Percentiles rank a stretch among this genome's conserved stretches.
Conservation (phyloP, 2,113 vertebrate species). For the Steatornis caripensis region DNA sequence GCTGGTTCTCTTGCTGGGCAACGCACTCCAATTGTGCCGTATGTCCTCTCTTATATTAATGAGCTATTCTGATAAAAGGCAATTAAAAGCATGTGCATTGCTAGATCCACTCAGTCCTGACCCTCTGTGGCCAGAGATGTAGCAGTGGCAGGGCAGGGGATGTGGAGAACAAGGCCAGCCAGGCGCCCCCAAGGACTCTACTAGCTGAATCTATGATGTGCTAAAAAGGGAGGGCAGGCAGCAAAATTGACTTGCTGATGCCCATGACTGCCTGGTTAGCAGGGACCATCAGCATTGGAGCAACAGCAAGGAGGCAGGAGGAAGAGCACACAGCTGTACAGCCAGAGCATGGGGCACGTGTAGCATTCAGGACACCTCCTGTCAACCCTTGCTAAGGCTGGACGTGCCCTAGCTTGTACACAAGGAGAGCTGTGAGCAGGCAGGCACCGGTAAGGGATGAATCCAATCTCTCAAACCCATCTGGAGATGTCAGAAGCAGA, state of each 20-base stretch:
- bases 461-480: background rate
- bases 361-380: background rate
- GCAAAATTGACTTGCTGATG: background rate
- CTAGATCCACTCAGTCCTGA: background rate
- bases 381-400: background rate
- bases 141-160: background rate
- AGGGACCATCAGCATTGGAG: background rate
- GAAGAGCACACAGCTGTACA: background rate
- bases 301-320: background rate
- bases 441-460: background rate
- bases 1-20: background rate
- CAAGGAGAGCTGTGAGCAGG: background rate
- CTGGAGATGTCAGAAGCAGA: background rate
- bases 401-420: background rate
- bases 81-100: accelerated
- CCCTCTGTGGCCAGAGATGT: background rate
- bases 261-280: background rate
- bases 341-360: background rate
- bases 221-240: background rate
- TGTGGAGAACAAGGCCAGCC: accelerated
- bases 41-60: background rate
- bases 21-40: background rate
- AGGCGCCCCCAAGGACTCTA: background rate
- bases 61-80: background rate
- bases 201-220: background rate